phyloP scores from a whole-genome alignment of 2,888 invertebrate species.

The Embidobia sp. region DNA sequence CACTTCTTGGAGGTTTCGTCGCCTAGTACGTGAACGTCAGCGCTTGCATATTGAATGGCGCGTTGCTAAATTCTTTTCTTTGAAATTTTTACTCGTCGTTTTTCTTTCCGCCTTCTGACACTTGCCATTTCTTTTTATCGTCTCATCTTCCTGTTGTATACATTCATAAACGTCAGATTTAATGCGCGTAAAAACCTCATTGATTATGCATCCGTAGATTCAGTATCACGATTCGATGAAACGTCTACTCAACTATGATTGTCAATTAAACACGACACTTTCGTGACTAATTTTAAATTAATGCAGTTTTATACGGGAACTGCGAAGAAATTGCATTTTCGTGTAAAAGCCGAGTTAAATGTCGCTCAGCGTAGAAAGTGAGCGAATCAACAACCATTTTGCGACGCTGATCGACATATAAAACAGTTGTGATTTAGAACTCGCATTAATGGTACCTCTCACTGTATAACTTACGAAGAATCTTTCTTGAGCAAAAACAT shows the following conservation, averaged over 20 bases:
- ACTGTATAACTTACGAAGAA: conserved; percentile 38
- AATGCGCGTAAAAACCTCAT: conserved; percentile 23
- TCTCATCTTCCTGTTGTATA: conserved; percentile 29
- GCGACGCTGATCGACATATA: conserved; percentile 69
- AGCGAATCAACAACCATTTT: conserved; percentile 39
- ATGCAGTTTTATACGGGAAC: neutral
- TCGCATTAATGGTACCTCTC: conserved; percentile 67
- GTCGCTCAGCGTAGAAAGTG: conserved; percentile 65
- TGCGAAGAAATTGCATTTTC: conserved; percentile 16
- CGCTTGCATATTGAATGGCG: conserved; percentile 51
- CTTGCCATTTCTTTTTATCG: conserved; percentile 46
- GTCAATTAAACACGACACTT: too few species aligned
- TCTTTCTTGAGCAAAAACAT: conserved; percentile 18
- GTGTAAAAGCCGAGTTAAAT: conserved; percentile 14
- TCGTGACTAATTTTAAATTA: too few species aligned
- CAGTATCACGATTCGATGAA: conserved; percentile 12
- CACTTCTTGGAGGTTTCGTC: conserved; percentile 53
- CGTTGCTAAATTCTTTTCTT: conserved; percentile 57
- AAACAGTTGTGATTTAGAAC: conserved; percentile 69
- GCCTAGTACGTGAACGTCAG: conserved; percentile 48
- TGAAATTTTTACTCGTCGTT: conserved; percentile 28
- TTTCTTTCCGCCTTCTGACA: conserved; percentile 35
- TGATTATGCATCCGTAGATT: conserved; percentile 12
- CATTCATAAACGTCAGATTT: conserved; percentile 30
- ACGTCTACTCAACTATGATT: neutral